A percentile compares a stretch with the other conserved stretches of the same genome.
These are phyloP conservation scores for Bovichtus variegatus DNA, from an alignment of 2,797 vertebrate genomes.

Conservation along the genomic window DNA sequence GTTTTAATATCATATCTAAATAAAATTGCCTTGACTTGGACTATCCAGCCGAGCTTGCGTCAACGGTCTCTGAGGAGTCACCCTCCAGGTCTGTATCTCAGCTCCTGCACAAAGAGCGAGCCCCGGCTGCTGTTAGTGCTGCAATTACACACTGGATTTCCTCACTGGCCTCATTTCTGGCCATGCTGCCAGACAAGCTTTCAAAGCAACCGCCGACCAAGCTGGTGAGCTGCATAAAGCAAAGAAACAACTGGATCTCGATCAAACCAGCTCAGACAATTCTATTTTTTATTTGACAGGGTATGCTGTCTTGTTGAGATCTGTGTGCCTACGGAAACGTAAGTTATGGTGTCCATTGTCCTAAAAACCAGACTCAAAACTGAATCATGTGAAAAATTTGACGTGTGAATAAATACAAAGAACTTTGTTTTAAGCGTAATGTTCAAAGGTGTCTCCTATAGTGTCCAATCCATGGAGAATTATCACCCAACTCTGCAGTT, in stretches of 20 bases:
- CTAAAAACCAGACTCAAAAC: not conserved
- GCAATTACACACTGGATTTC: constrained; percentile 71
- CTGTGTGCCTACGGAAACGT: not conserved
- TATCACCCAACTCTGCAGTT: not conserved
- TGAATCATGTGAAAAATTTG: not conserved
- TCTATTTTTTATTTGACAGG: not conserved
- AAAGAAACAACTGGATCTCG: not conserved
- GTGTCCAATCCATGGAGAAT: not conserved
- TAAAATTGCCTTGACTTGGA: not conserved
- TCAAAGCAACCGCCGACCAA: constrained; percentile 29
- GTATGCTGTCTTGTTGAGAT: not conserved
- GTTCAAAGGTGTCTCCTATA: not conserved
- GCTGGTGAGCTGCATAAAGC: constrained; percentile 27
- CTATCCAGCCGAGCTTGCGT: constrained; percentile 8
- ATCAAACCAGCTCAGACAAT: not conserved
- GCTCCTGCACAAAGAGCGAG: constrained; percentile 47
- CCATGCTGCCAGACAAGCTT: constrained; percentile 37
- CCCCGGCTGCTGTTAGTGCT: constrained; percentile 35
- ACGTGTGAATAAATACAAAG: too few species aligned
- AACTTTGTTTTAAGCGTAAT: not conserved
- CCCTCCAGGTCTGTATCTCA: constrained; percentile 53
- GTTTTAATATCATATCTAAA: not conserved
- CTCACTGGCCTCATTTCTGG: constrained; percentile 51
- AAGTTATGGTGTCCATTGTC: not conserved
- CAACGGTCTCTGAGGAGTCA: constrained; percentile 25